Conservation (phyloP, 2,113 vertebrate genomes). For the Gopherus evgoodei region DNA sequence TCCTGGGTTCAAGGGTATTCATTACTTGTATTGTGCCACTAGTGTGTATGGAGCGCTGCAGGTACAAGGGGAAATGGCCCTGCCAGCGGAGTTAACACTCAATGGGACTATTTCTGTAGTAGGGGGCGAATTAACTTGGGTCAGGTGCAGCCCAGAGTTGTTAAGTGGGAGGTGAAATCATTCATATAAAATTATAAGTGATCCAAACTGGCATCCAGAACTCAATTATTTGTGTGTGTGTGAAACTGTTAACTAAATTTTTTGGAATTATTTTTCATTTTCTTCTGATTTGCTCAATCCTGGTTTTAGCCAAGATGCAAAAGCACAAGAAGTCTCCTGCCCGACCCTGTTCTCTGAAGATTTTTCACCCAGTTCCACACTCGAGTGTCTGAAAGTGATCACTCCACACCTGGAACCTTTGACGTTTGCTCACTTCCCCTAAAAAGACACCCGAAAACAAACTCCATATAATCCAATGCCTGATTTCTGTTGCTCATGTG, state of each 20-base stretch:
- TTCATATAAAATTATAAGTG: background rate
- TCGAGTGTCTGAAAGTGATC: rapidly evolving
- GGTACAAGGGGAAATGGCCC: background rate
- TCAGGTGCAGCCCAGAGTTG: background rate
- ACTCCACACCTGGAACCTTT: background rate
- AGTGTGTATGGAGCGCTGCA: background rate
- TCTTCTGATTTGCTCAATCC: background rate
- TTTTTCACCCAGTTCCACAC: background rate
- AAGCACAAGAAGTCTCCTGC: background rate
- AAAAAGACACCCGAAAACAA: too few species aligned
- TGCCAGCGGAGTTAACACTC: background rate
- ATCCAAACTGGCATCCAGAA: background rate
- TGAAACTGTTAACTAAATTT: background rate
- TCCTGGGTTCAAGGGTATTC: background rate
- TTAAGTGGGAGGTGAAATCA: background rate
- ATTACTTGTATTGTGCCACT: too few species aligned
- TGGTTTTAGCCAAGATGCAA: background rate
- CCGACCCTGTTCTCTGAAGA: rapidly evolving
- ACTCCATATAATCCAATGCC: background rate
- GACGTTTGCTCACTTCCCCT: background rate
- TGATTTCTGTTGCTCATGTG: background rate
- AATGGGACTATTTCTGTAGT: background rate
- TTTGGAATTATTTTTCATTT: background rate
- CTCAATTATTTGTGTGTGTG: background rate
- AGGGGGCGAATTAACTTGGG: background rate